Base-by-base conservation (phyloP, 23 tunicate species). In the Trididemnum miniatum region DNA sequence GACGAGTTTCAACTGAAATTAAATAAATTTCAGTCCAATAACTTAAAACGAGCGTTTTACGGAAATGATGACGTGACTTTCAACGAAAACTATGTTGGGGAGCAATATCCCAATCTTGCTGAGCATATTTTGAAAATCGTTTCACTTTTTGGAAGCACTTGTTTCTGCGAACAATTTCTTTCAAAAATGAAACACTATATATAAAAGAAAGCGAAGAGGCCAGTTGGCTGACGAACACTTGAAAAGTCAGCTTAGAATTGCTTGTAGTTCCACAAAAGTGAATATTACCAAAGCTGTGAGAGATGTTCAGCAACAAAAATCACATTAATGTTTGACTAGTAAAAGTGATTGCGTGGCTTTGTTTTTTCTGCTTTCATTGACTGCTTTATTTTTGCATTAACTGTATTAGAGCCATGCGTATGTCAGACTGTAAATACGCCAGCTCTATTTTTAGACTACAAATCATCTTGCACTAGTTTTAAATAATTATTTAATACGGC, bases 201-300 rank as follows among this genome's bases (percentile, higher is more conserved):
- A 64, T 20, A 26, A 64, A 64, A 64, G 71, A 20, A 64, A 64
- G n/a, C 23, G n/a, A 24, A 18, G 15, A 12, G 18, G 24, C 24
- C 18, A 49, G 12, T 9, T 49, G 18, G 12, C 57, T 9, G 57
- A 49, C 57, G 9, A 64, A 64, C 71, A 64, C 24, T 64, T 64
- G 71, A 64, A 64, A 64, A 64, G 71, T 64, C 71, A 64, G n/a
- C 71, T 12, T 64, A 23, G 24, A 64, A n/a, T 64, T 64, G 71
- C 71, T 64, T 64, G 71, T 64, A 64, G 71, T 64, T 64, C 71
- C 7, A 26, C 30, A 26, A 64, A 64, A 64, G 24, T 26, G 30
- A 64, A 64, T 64, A 64, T 64, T 64, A 18, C 18, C 20, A 23
- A 64, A 64, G 71, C 30, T 64, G 18, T 23, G 29, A 64, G n/a